These are phyloP conservation scores for Triplophysa siluroides DNA, from an alignment of 2,113 vertebrate genomes.

Conservation along the genomic window DNA sequence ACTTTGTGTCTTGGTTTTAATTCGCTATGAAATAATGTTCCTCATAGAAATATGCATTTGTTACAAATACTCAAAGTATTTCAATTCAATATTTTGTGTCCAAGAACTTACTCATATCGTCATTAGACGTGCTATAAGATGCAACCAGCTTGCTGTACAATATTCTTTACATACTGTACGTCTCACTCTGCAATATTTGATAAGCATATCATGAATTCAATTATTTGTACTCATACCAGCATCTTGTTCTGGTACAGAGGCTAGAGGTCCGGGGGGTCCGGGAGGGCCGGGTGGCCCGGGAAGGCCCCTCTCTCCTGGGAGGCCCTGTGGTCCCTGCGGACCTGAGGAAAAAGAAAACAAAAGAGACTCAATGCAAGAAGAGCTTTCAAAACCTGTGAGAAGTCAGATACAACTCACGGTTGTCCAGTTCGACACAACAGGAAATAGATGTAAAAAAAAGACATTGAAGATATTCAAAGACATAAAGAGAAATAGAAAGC, in stretches of 20 bases:
- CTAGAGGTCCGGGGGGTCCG: constrained; percentile 70
- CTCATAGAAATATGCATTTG: no score
- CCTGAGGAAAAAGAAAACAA: constrained; percentile 66
- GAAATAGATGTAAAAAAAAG: not conserved
- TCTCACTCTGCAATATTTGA: not conserved
- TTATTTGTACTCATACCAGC: constrained; percentile 61
- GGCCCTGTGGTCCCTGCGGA: constrained; percentile 81
- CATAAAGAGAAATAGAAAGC: constrained; percentile 1
- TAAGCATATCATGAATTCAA: not conserved
- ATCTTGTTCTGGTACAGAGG: constrained; percentile 66
- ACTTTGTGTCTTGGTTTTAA: no score
- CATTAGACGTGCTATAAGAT: no score
- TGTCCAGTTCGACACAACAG: constrained; percentile 10
- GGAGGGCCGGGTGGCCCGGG: constrained; percentile 79
- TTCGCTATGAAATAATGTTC: no score
- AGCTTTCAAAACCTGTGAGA: not conserved
- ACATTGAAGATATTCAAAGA: not conserved
- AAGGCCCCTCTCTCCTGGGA: constrained; percentile 82
- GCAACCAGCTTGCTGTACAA: not conserved
- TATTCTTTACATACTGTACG: not conserved
- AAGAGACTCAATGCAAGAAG: constrained; percentile 28
- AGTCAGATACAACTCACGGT: constrained; percentile 28
- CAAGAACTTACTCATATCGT: no score
- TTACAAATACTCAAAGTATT: no score
- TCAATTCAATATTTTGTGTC: no score